Conservation (phyloP, 2,797 vertebrate genomes). For the Bradypus variegatus region DNA sequence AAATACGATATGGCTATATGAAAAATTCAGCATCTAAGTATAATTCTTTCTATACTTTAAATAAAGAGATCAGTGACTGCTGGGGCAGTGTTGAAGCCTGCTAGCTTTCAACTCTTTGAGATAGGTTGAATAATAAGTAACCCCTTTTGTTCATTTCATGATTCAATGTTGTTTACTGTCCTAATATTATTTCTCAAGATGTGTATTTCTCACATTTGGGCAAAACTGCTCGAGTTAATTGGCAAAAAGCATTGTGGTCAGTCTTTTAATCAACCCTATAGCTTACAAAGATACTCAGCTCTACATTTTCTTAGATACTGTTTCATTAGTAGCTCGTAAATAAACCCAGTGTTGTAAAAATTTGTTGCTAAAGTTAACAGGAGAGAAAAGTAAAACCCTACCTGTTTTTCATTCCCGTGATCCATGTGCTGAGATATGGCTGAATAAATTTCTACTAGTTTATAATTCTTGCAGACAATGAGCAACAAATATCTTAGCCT, state of each 20-base stretch:
- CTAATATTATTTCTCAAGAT: neutral
- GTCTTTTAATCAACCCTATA: neutral
- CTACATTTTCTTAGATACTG: neutral
- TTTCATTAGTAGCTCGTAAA: neutral
- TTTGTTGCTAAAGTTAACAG: neutral
- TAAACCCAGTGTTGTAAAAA: neutral
- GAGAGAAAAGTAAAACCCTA: neutral
- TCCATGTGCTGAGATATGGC: neutral
- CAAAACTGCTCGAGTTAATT: neutral
- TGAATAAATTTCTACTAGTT: neutral
- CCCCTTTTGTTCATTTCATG: neutral
- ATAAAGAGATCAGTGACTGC: neutral
- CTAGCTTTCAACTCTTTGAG: neutral
- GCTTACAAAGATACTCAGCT: neutral
- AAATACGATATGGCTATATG: neutral
- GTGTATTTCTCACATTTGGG: neutral
- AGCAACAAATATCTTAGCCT: neutral
- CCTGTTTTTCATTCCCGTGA: neutral
- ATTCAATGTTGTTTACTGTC: neutral
- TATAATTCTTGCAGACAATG: neutral
- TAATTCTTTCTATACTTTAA: neutral
- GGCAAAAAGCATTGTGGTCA: neutral
- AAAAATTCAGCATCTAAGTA: neutral
- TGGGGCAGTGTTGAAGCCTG: neutral
- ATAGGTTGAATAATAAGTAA: neutral